phyloP scores from a whole-genome alignment of 2,888 invertebrate genomes.

The Eupeodes luniger region DNA sequence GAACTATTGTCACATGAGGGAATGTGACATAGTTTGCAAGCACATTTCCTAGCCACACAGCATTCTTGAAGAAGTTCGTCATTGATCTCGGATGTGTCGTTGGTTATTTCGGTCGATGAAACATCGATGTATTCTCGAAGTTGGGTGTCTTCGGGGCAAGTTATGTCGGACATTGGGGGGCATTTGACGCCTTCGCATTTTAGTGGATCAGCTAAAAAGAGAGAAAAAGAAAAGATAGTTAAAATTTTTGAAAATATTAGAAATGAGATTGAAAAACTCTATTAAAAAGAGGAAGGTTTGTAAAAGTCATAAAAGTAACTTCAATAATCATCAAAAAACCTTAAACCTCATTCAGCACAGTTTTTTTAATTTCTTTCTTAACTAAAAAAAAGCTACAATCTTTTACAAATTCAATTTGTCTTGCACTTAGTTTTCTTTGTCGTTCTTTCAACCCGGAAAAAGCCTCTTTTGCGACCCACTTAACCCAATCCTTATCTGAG shows the following conservation, averaged over 20 bases:
- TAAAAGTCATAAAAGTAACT: too few species aligned
- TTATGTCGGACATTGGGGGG: slow-evolving; percentile 80
- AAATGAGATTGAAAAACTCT: too few species aligned
- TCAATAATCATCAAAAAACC: background rate
- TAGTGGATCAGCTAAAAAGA: slow-evolving; percentile 79
- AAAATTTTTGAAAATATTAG: background rate
- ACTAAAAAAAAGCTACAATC: background rate
- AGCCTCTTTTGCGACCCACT: slow-evolving; percentile 27
- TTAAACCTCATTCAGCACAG: background rate
- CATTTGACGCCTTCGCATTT: slow-evolving; percentile 81
- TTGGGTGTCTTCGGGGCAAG: slow-evolving; percentile 82
- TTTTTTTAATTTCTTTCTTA: background rate
- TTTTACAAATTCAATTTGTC: slow-evolving; percentile 7
- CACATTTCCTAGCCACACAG: slow-evolving; percentile 81
- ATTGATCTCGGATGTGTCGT: slow-evolving; percentile 76
- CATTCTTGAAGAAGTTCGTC: slow-evolving; percentile 80
- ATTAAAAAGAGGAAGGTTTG: too few species aligned
- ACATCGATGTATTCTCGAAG: slow-evolving; percentile 78
- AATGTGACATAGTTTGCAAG: slow-evolving; percentile 82
- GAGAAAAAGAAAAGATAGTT: slow-evolving; percentile 3
- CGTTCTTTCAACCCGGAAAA: slow-evolving; percentile 42
- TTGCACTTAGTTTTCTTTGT: slow-evolving; percentile 18
- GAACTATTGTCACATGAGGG: slow-evolving; percentile 80
- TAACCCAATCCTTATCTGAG: slow-evolving; percentile 17
- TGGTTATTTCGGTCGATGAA: slow-evolving; percentile 56